These are phyloP conservation scores for Dendrophyllia cribrosa DNA, from an alignment of 64 coral and sea anemone genomes.

Conservation along the genomic window DNA sequence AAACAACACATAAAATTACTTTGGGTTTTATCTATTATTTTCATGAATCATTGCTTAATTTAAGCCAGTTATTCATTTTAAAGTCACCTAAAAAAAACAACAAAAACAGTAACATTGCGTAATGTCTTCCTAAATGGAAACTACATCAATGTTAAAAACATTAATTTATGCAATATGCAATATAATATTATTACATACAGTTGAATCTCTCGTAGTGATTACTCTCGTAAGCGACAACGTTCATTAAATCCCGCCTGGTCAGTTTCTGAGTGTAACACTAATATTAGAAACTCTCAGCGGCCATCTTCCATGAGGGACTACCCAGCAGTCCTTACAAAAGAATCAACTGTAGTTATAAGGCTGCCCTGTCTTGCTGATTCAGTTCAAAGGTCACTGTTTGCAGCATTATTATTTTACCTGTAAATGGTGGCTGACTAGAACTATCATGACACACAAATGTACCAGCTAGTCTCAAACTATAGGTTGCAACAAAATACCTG, in stretches of 20 bases:
- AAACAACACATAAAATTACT: no score
- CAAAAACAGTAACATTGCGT: slow-evolving; percentile 6
- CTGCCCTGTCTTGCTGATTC: slow-evolving; percentile 21
- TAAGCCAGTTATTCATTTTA: slow-evolving; percentile 36
- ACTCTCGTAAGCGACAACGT: no score
- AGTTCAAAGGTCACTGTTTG: not conserved
- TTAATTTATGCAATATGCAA: slow-evolving; percentile 32
- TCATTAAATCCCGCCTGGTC: no score
- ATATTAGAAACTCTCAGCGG: no score
- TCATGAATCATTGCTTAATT: slow-evolving; percentile 34
- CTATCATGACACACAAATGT: no score
- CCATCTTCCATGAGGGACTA: no score
- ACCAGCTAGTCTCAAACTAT: no score
- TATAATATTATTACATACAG: slow-evolving; percentile 15
- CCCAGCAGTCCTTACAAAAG: no score
- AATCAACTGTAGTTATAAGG: not conserved
- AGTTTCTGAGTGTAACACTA: no score
- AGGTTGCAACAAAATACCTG: no score
- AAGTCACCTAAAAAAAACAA: not conserved
- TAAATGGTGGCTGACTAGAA: not conserved
- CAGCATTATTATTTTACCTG: not conserved
- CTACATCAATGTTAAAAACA: slow-evolving; percentile 59
- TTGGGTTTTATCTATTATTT: no score
- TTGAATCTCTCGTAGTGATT: no score
- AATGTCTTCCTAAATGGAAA: slow-evolving; percentile 31